Base-by-base conservation (phyloP, 2,888 invertebrate genomes). In the Callosobruchus maculatus region DNA sequence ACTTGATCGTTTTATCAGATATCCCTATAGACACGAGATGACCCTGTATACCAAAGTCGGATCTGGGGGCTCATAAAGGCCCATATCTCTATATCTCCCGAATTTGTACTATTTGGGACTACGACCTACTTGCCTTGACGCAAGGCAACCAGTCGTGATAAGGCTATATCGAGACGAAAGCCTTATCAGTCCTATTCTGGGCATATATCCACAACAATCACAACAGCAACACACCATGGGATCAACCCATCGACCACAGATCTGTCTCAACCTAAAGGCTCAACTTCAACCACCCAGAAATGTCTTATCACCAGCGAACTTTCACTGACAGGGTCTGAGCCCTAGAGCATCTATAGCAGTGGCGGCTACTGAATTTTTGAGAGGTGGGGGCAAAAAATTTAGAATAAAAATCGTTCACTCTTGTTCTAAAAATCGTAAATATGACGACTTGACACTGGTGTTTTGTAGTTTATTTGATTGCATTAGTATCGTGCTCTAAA, bases 91-190 rank as follows among this genome's bases (percentile, higher is more conserved):
- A 86, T 85, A 86, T 86, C 86, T 86, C 86, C 85, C 86, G 84
- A 86, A 85, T 87, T 87, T 87, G 87, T 87, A 87, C 87, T 87
- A 86, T 87, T 84, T 83, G 83, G 82, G 85, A 84, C 74, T 70
- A 30, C 70, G 70, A 22, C 69, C 20, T 20, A 49, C 82, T n/a
- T 82, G 81, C 84, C 85, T 86, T 85, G 85, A 86, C 85, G 80
- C 85, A 85, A 86, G 85, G 83, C 82, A 83, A 77, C 82, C 79
- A 74, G 80, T 83, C 84, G 82, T 82, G 77, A 79, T 79, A 83
- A 84, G 81, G 82, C 83, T 81, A 20, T 68, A 68, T 22, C 68
- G 22, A 68, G 20, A 71, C 69, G 71, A 73, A 78, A 78, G 79
- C 83, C 78, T 67, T 74, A 73, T 72, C 73, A 75, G 75, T 77